These are phyloP conservation scores for Drosophila oshimai DNA, from an alignment of 1,140 invertebrate genomes.

Conservation along the genomic window DNA sequence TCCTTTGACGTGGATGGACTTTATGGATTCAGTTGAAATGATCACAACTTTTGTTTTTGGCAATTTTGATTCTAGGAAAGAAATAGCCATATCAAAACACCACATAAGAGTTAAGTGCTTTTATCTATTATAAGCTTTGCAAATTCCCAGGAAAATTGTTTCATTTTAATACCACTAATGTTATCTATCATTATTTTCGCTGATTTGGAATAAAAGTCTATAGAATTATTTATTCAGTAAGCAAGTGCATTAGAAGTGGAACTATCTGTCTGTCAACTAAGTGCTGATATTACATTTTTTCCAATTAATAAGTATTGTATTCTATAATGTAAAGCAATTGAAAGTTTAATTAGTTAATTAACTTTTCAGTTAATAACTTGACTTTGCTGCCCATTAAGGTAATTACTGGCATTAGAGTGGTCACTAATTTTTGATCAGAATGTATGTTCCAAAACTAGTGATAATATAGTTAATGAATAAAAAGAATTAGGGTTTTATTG, in stretches of 20 bases:
- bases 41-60: neutral
- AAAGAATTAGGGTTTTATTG: no score
- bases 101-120: neutral
- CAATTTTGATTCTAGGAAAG: neutral
- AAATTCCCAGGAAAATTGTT: neutral
- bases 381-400: neutral
- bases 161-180: neutral
- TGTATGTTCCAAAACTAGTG: no score
- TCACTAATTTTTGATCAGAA: no score
- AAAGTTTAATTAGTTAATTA: neutral
- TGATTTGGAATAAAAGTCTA: constrained; percentile 6
- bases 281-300: constrained; percentile 10
- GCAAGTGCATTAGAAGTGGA: neutral
- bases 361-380: neutral
- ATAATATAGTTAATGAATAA: neutral
- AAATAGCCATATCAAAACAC: neutral
- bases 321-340: neutral
- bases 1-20: neutral
- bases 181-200: neutral
- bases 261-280: neutral
- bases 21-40: neutral
- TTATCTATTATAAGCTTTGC: neutral
- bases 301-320: neutral
- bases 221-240: neutral
- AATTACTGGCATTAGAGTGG: no score